Evolutionary conservation across 2,888 invertebrate genomes (phyloP), one percentile per base, ranked within the genome.

Genomic region (Gastracanthus pulcherrimus): DNA sequence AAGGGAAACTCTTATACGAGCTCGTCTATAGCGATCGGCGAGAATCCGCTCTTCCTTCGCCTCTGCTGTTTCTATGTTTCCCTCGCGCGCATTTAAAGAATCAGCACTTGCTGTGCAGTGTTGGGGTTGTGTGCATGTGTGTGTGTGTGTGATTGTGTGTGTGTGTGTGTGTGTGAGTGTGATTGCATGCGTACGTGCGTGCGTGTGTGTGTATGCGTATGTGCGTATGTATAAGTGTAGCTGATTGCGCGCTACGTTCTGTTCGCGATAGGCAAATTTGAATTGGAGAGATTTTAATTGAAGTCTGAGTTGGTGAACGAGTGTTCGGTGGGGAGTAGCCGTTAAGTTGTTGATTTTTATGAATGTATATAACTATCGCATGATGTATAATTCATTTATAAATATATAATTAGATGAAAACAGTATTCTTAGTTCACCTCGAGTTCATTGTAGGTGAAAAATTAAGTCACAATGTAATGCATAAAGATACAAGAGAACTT

Each of bases 1-100:
- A 76, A 76, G 55, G 67, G 31, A 67, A 67, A 76, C 41, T 67
- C 38, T 76, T n/a, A n/a, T n/a, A n/a, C n/a, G n/a, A 75, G 26
- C 58, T 41, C 41, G 38, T 41, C 11, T 29, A 19, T n/a, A n/a
- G 9, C 31, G n/a, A 31, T 38, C 38, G 11, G 36, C 16, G n/a
- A 41, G 71, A 58, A 38, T 23, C 23, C 6, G 6, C 31, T n/a
- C 2, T n/a, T 26, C 55, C 26, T 55, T 11, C 51, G 6, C 55
- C 11, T 55, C 19, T 51, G n/a, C 51, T 51, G 1, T 9, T 51
- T 51, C 4, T 51, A 23, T 51, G n/a, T 16, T 9, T 51, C 51
- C 19, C 19, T 51, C 51, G 19, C 23, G 51, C 51, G 51, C 51
- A 19, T 51, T 51, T 51, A 19, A 29, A 72, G 71, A 26, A 71